Percentiles rank a stretch among this genome's conserved stretches.
Conservation (phyloP, 2,888 invertebrate species). For the Pemphredon lugubris region DNA sequence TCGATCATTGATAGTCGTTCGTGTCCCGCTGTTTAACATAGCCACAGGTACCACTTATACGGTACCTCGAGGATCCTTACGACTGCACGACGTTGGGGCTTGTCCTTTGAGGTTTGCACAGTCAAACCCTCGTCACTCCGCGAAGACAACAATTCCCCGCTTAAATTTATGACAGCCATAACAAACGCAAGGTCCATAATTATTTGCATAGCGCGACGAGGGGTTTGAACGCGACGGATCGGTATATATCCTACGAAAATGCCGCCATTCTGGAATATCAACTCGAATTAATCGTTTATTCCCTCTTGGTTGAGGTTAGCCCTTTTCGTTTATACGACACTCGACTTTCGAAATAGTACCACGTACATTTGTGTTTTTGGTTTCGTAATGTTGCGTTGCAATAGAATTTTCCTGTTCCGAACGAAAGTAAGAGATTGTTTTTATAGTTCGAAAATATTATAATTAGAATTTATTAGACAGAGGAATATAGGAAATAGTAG, state of each 20-base stretch:
- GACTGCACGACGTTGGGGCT: constrained; percentile 41
- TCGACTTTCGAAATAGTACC: no score
- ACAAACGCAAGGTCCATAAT: constrained; percentile 52
- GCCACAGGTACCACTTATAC: constrained; percentile 21
- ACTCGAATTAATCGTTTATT: neutral
- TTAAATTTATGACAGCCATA: constrained; percentile 54
- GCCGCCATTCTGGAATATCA: neutral
- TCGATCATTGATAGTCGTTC: constrained; percentile 49
- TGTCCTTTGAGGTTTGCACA: constrained; percentile 56
- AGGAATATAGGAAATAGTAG: no score
- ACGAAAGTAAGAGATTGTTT: no score
- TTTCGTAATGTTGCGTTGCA: no score
- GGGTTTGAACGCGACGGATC: constrained; percentile 16
- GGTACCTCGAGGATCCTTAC: constrained; percentile 49
- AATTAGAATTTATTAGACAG: no score
- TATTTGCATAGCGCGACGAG: constrained; percentile 56
- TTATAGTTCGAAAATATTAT: no score
- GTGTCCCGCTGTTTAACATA: constrained; percentile 15
- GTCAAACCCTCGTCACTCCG: constrained; percentile 51
- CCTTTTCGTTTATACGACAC: neutral
- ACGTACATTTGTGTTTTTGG: no score
- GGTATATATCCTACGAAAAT: neutral
- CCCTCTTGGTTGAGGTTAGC: no score
- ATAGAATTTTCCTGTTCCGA: no score
- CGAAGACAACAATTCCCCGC: constrained; percentile 37